Base-by-base conservation (phyloP, 2,797 vertebrate genomes). In the Chiroxiphia lanceolata region DNA sequence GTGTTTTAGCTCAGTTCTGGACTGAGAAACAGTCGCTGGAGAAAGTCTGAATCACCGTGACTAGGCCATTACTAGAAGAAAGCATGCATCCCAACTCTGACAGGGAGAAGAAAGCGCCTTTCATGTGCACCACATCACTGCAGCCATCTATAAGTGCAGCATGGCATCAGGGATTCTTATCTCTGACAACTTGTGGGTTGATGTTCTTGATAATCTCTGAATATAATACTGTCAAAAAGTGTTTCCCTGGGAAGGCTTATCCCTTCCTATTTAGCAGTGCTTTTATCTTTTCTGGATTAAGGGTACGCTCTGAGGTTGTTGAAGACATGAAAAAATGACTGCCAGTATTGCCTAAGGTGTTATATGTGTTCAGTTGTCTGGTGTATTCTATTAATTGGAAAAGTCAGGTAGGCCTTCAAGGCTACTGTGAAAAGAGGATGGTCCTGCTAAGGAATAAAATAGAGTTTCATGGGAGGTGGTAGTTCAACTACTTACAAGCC, bases 211-310 rank as follows among this genome's bases (percentile, higher is more conserved):
- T 69, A 33, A 84, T 92, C 48, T 82, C 74, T 84, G 31, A 69
- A 44, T 76, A 44, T 45, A 86, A 45, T 38, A n/a, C 33, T 50
- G 12, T 44, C 69, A 71, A 42, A 31, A 83, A 72, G 9, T 72
- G 26, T 65, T 87, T 65, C 17, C 21, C 23, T 81, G 34, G 47
- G 51, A 88, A 51, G 45, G 34, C 26, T 91, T 81, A 53, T 74
- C 19, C 34, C 26, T 75, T 88, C 31, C 38, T 94, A 6, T 87
- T 63, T 63, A 84, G 36, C 29, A 56, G 16, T 45, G 40, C 47
- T 59, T 94, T 94, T 65, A 31, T 75, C 34, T 44, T 47, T 71
- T 50, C 47, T 88, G 70, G 22, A 36, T 91, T 88, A 90, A 65
- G 50, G 45, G 13, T 54, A 36, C 1, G 0, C 16, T 79, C 60